Conservation (phyloP, 2,888 invertebrate species). For the Lycocerus yunnanus region DNA sequence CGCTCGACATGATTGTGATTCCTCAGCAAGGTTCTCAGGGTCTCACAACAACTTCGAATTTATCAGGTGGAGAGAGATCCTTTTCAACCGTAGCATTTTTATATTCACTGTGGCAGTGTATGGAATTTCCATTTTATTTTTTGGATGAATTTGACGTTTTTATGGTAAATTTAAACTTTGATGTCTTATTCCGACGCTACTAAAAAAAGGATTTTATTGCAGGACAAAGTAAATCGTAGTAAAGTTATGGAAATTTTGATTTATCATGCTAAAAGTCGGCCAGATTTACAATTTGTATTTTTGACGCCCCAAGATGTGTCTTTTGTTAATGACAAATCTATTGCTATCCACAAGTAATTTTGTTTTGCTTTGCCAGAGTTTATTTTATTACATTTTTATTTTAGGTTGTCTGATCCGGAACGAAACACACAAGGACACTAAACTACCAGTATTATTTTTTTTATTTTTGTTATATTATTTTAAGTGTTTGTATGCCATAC, state of each 20-base stretch:
- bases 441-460: background rate
- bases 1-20: conserved; percentile 60
- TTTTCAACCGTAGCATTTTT: conserved; percentile 95
- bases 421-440: background rate
- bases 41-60: conserved; percentile 63
- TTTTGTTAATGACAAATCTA: conserved; percentile 44
- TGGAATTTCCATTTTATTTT: conserved; percentile 90
- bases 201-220: conserved; percentile 18
- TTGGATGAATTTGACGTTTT: conserved; percentile 97
- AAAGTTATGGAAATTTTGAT: conserved; percentile 79
- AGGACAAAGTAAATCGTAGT: conserved; percentile 85
- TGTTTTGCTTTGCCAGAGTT: background rate
- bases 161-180: conserved; percentile 75
- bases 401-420: background rate
- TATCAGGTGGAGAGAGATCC: conserved; percentile 95
- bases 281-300: conserved; percentile 81
- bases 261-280: conserved; percentile 70
- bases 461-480: background rate
- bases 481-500: background rate
- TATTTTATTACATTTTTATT: background rate
- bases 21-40: conserved; percentile 60
- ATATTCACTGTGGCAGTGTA: conserved; percentile 90
- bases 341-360: conserved; percentile 46
- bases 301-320: conserved; percentile 85
- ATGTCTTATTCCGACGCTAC: background rate